Percentiles rank a stretch among this genome's conserved stretches.
phyloP scores from a whole-genome alignment of 2,888 invertebrate species.

The Hypomecis atomaria region DNA sequence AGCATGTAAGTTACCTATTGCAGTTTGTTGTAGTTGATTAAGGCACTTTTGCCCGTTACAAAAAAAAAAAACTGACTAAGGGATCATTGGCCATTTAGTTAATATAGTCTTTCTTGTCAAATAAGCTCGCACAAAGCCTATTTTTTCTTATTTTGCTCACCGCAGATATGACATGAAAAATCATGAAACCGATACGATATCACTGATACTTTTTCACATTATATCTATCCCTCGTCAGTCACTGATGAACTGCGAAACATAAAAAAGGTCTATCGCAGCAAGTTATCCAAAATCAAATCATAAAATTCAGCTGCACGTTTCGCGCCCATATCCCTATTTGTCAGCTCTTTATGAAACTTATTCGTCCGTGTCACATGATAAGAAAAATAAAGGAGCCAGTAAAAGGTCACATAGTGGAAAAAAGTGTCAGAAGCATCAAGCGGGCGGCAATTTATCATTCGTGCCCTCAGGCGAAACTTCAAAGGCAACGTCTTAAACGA shows the following conservation, averaged over 20 bases:
- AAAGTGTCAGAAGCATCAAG: constrained; percentile 71
- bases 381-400: constrained; percentile 66
- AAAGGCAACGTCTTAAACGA: constrained; percentile 62
- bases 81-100: too few relatives aligned
- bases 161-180: not conserved
- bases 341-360: constrained; percentile 63
- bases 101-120: too few relatives aligned
- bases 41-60: too few relatives aligned
- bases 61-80: too few relatives aligned
- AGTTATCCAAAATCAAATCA: constrained; percentile 30
- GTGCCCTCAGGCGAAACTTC: constrained; percentile 62
- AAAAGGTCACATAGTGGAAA: constrained; percentile 61
- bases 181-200: constrained; percentile 3
- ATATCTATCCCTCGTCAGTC: constrained; percentile 11
- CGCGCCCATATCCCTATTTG: constrained; percentile 57
- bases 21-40: too few relatives aligned
- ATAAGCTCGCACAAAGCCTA: too few relatives aligned
- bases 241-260: constrained; percentile 20
- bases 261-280: constrained; percentile 25
- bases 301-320: constrained; percentile 34
- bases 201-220: not conserved
- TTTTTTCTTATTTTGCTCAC: too few relatives aligned
- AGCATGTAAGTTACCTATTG: too few relatives aligned
- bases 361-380: constrained; percentile 66
- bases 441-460: constrained; percentile 72